A percentile compares a stretch with the other conserved stretches of the same genome.
Evolutionary conservation across 2,888 invertebrate genomes (phyloP).

Genomic region (Sussaba pulchella): DNA sequence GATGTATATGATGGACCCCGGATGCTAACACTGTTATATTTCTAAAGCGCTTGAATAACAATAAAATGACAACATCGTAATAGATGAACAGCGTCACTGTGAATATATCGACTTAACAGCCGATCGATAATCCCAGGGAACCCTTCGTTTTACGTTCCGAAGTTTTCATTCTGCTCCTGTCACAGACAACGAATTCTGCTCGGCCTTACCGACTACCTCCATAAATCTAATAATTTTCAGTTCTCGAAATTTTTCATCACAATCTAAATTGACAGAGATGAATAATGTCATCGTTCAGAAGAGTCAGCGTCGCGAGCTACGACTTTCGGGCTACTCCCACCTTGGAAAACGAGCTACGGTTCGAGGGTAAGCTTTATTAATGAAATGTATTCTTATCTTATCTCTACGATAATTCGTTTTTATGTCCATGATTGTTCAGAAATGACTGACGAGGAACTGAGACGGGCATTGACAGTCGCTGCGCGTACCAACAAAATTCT

Average conservation of each 20-base stretch:
- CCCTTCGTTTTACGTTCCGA: conserved; percentile 7
- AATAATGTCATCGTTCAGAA: conserved; percentile 66
- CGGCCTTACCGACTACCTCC: background rate
- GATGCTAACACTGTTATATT: conserved; percentile 1
- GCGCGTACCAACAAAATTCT: conserved; percentile 77
- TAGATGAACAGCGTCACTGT: conserved; percentile 21
- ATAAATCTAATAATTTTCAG: conserved; percentile 9
- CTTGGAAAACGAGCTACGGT: conserved; percentile 67
- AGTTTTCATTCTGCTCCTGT: conserved; percentile 10
- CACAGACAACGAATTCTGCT: conserved; percentile 14
- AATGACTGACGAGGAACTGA: conserved; percentile 75
- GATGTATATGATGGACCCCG: background rate
- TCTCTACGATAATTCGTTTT: conserved; percentile 23
- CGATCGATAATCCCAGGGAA: conserved; percentile 31
- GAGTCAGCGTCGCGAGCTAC: conserved; percentile 65
- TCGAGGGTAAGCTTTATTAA: conserved; percentile 65
- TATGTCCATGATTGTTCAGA: conserved; percentile 66
- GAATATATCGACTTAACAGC: conserved; percentile 65
- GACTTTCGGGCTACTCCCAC: conserved; percentile 60
- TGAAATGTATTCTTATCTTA: conserved; percentile 1
- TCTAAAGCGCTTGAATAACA: conserved; percentile 18
- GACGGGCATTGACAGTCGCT: conserved; percentile 68
- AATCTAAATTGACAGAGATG: conserved; percentile 7
- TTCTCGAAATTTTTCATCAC: background rate
- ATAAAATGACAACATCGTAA: conserved; percentile 24